Evolutionary conservation across 1,140 invertebrate species (phyloP).

Genomic region (Riptortus pedestris): DNA sequence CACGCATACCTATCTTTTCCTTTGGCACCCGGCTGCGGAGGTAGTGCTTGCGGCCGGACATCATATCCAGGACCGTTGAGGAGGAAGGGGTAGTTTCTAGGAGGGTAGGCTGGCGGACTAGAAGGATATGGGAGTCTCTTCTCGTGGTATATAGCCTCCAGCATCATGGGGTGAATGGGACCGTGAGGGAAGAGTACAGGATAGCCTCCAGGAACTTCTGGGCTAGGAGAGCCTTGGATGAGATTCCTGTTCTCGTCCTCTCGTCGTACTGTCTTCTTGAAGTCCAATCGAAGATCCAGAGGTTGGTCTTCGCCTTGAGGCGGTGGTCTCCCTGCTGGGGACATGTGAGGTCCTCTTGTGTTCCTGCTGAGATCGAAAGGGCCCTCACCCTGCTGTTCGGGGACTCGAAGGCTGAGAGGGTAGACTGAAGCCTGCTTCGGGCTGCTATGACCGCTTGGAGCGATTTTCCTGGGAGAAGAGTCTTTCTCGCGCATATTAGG

Average conservation of each 20-base stretch:
- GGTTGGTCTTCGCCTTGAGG: conserved; percentile 56
- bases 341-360: conserved; percentile 38
- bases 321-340: conserved; percentile 37
- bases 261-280: conserved; percentile 50
- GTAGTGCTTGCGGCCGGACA: conserved; percentile 35
- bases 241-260: conserved; percentile 68
- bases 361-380: conserved; percentile 49
- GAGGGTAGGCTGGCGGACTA: conserved; percentile 37
- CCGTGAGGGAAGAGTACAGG: conserved; percentile 39
- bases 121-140: conserved; percentile 41
- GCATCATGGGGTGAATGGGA: conserved; percentile 52
- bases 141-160: conserved; percentile 59
- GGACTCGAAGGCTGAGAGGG: conserved; percentile 48
- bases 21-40: conserved; percentile 31
- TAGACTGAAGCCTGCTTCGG: conserved; percentile 61
- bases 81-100: conserved; percentile 37
- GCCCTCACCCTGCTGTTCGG: conserved; percentile 38
- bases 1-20: conserved; percentile 81
- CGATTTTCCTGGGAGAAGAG: conserved; percentile 64
- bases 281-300: conserved; percentile 68
- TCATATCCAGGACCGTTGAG: conserved; percentile 36
- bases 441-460: conserved; percentile 45
- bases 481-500: conserved; percentile 63
- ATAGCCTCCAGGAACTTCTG: conserved; percentile 32
- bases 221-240: conserved; percentile 45